Base-by-base conservation (phyloP, 2,113 vertebrate genomes). In the Rhinoderma darwinii region DNA sequence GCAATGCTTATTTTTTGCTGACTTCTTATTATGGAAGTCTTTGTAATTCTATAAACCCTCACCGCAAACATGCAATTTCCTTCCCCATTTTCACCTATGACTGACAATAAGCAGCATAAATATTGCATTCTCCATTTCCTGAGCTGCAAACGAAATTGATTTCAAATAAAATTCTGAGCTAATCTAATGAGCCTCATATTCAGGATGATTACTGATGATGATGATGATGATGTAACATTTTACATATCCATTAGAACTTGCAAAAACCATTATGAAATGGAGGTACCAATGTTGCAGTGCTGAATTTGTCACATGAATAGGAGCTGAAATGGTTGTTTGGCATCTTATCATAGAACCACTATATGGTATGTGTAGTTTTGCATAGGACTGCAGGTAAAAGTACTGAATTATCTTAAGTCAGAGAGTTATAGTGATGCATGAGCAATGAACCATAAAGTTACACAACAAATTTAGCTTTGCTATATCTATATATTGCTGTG, bases 11-110 rank as follows among this genome's bases (percentile, higher is more conserved):
- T 66, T 63, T 81, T 82, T 66, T 82, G 79, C 79, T 82, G 79
- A 82, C 79, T 82, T 63, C 61, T 61, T 82, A 63, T 39, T 66
- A 63, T 30, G 75, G 44, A 78, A 78, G 75, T 35, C 75, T 51
- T 78, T 54, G 79, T 82, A 82, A 82, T 82, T 82, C 37, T 66
- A 41, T 82, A 44, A 82, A 66, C 35, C 79, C 39, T 82, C n/a
- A 82, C 79, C 79, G 44, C 79, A 82, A 78, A 82, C 59, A 63
- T 82, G 39, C 79, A 82, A 82, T 82, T 82, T 82, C 56, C 56
- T 82, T 63, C 56, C 59, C 79, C 56, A 66, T 82, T 82, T 82
- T 66, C 79, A 82, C 79, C 79, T 82, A 30, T 81, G 54, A 81
- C 51, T 82, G 79, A 63, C 79, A 66, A 63, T 30, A 82, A 27